These are phyloP conservation scores for Leucoraja ocellata DNA, from an alignment of 2,797 vertebrate genomes.

Conservation along the genomic window DNA sequence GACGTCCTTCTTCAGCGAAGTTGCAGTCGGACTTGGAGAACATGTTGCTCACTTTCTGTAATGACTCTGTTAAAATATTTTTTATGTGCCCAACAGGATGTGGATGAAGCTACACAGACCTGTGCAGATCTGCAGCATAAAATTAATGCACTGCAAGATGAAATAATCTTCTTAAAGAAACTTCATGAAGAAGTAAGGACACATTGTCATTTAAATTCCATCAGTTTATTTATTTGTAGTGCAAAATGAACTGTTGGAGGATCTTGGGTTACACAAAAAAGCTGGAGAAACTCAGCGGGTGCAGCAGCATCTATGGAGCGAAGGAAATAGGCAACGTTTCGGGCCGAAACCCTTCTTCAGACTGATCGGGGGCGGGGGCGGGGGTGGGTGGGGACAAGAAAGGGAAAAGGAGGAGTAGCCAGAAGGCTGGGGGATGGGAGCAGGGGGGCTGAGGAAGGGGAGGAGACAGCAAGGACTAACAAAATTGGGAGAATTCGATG, in stretches of 20 bases:
- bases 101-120: constrained; percentile 83
- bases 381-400: too few species aligned
- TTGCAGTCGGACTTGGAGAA: not conserved
- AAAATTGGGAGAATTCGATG: too few species aligned
- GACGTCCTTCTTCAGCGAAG: not conserved
- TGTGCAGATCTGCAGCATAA: constrained; percentile 88
- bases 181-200: constrained; percentile 81
- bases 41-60: not conserved
- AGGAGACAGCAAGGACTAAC: too few species aligned
- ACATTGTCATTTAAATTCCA: not conserved
- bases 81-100: constrained; percentile 65
- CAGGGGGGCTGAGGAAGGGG: too few species aligned
- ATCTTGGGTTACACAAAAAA: too few species aligned
- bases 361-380: too few species aligned
- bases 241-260: not conserved
- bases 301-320: too few species aligned
- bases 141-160: constrained; percentile 86
- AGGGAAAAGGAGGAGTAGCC: too few species aligned
- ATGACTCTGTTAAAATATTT: not conserved
- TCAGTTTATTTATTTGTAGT: not conserved
- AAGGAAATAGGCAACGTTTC: too few species aligned
- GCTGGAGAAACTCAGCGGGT: too few species aligned
- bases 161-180: constrained; percentile 90
- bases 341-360: too few species aligned
- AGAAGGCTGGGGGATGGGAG: too few species aligned